A percentile compares a stretch with the other conserved stretches of the same genome.
Conservation (phyloP, 2,797 vertebrate genomes). For the Rousettus madagascariensis region DNA sequence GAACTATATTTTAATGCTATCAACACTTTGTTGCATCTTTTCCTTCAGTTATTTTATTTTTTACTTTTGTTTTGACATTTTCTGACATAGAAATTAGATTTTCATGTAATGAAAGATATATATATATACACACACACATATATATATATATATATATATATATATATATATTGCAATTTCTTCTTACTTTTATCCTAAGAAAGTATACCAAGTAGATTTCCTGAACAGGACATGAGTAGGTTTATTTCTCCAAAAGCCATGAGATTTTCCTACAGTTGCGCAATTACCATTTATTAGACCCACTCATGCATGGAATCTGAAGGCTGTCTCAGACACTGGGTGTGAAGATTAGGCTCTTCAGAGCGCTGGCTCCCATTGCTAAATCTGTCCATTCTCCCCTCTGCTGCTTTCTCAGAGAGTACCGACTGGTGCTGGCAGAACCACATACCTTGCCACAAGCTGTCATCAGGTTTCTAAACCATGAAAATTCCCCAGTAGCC, state of each 20-base stretch:
- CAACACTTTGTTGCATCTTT: background rate
- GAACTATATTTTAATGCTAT: background rate
- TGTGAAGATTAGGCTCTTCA: background rate
- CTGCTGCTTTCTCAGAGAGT: background rate
- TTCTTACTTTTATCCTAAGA: background rate
- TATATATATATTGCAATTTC: background rate
- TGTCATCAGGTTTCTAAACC: background rate
- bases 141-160: no score
- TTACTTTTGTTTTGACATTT: background rate
- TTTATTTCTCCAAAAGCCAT: slow-evolving; percentile 3
- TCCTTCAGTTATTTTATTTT: background rate
- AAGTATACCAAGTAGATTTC: background rate
- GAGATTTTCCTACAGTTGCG: background rate
- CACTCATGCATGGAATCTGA: background rate
- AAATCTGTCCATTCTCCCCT: background rate
- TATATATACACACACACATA: no score
- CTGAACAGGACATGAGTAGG: background rate
- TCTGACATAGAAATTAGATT: background rate
- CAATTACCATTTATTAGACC: background rate
- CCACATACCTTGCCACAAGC: background rate
- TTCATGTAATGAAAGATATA: background rate
- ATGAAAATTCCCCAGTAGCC: background rate
- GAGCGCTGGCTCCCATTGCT: background rate
- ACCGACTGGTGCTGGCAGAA: background rate
- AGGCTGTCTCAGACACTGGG: background rate